Evolutionary conservation across 1,140 invertebrate species (phyloP).

Genomic region (Drosophila kepulauana): DNA sequence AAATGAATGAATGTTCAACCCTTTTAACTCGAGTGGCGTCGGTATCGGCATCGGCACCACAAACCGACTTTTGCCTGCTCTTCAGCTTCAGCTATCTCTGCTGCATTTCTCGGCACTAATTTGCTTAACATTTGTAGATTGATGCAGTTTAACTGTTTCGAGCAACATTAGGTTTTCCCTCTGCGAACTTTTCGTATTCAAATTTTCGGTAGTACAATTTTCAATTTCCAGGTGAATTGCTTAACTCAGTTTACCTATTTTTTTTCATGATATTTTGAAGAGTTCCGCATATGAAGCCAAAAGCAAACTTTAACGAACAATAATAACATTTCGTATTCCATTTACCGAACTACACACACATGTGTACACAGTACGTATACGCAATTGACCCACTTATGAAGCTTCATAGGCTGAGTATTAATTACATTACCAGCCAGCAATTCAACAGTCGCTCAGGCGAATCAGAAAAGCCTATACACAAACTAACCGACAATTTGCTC

Average conservation of each 20-base stretch:
- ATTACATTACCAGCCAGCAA: conserved; percentile 64
- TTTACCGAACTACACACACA: conserved; percentile 41
- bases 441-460: conserved; percentile 69
- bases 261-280: too few species aligned
- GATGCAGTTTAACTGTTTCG: neutral
- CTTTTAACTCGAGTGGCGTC: conserved; percentile 28
- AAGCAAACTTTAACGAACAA: conserved; percentile 33
- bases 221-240: conserved; percentile 13
- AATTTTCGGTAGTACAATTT: conserved; percentile 1
- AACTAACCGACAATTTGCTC: conserved; percentile 47
- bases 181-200: neutral
- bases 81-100: neutral
- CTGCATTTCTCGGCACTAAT: neutral
- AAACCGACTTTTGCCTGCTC: neutral
- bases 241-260: neutral
- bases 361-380: neutral
- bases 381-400: conserved; percentile 52
- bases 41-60: neutral
- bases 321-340: conserved; percentile 54
- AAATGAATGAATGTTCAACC: conserved; percentile 18
- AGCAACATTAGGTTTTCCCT: neutral
- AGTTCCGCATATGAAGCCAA: conserved; percentile 5
- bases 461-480: conserved; percentile 65
- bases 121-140: neutral
- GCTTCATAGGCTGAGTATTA: conserved; percentile 57